Evolutionary conservation across 2,888 invertebrate species (phyloP).

Genomic region (Diadegma fenestrale): DNA sequence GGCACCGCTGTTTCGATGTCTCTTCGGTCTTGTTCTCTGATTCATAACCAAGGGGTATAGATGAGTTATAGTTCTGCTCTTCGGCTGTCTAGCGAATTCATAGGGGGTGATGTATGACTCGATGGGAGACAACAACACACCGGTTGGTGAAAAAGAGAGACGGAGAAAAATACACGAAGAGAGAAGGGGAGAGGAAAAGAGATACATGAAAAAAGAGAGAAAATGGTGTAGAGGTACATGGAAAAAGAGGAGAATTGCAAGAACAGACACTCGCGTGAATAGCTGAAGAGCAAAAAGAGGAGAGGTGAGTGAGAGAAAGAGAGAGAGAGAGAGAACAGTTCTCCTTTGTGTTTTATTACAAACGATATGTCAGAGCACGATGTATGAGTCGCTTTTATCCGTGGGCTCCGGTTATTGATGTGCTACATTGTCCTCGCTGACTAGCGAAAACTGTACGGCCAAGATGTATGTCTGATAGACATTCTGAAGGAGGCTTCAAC

Average conservation of each 20-base stretch:
- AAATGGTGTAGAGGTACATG: conserved; percentile 20
- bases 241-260: conserved; percentile 26
- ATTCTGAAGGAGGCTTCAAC: conserved; percentile 72
- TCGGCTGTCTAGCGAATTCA: conserved; percentile 81
- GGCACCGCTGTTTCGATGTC: conserved; percentile 53
- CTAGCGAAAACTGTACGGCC: conserved; percentile 77
- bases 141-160: conserved; percentile 40
- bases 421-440: conserved; percentile 83
- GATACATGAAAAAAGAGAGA: conserved; percentile 13
- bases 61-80: conserved; percentile 82
- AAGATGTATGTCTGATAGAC: conserved; percentile 80
- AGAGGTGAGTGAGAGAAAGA: conserved; percentile 62
- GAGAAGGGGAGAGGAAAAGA: conserved; percentile 32
- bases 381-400: conserved; percentile 83
- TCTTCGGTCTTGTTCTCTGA: conserved; percentile 63
- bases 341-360: conserved; percentile 84
- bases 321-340: conserved; percentile 62
- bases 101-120: conserved; percentile 82
- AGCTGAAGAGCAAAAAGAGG: conserved; percentile 38
- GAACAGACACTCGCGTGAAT: conserved; percentile 46
- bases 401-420: conserved; percentile 82
- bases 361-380: conserved; percentile 84
- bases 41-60: conserved; percentile 78
- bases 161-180: conserved; percentile 11
- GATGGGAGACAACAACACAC: conserved; percentile 78